phyloP scores from a whole-genome alignment of 2,113 vertebrate genomes.

The Nothocercus nigrocapillus region DNA sequence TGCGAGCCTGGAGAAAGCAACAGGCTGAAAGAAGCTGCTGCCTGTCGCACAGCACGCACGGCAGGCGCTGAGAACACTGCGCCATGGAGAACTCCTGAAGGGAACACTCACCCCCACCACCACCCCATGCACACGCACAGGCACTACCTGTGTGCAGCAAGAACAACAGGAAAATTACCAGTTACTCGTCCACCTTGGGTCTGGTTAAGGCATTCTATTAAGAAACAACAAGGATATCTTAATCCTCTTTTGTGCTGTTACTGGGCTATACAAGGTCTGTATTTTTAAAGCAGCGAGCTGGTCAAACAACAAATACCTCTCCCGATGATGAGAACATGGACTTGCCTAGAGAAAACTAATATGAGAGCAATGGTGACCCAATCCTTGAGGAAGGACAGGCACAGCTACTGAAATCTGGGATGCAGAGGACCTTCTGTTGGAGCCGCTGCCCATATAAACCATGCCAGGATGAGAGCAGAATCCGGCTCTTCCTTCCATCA shows the following conservation, averaged over 20 bases:
- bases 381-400: background rate
- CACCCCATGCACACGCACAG: accelerated
- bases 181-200: background rate
- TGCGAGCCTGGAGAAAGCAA: background rate
- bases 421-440: accelerated
- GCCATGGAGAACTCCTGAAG: background rate
- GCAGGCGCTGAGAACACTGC: background rate
- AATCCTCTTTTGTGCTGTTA: background rate
- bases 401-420: background rate
- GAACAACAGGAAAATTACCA: background rate
- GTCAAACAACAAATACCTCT: background rate
- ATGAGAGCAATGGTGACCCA: background rate
- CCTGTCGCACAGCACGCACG: background rate
- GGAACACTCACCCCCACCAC: background rate
- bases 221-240: background rate
- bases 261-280: background rate
- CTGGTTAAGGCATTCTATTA: background rate
- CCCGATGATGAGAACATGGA: background rate
- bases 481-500: background rate
- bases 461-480: background rate
- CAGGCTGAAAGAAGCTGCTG: background rate
- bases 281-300: background rate
- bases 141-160: accelerated
- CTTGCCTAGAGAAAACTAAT: background rate
- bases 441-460: background rate